Base-by-base conservation (phyloP, 2,113 vertebrate genomes). In the Vulpes lagopus region DNA sequence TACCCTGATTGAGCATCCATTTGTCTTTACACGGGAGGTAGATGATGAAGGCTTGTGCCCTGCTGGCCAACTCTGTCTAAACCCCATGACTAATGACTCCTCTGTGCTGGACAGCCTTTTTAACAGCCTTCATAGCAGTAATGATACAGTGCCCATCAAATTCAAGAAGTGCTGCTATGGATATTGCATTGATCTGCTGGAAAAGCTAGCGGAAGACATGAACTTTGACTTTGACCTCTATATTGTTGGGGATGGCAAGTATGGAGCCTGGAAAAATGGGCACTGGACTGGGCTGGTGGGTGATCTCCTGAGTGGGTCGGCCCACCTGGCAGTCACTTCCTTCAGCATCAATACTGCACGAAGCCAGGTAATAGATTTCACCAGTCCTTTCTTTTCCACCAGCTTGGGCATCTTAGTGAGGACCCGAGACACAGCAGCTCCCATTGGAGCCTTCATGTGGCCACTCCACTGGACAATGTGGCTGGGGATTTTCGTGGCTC, bases 1-100 rank as follows among this genome's bases (percentile, higher is more conserved):
- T 83, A 99, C 99, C 0, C 98, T 99, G 81, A 99, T 99, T 78
- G 99, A 99, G 74, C 99, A 99, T 86, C 99, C 99, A 0, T 99
- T 99, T 82, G 99, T 99, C 83, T 99, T 99, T 92, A 99, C 99
- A 0, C 99, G 99, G 53, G 99, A 99, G 84, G 99, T 99, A 51
- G 99, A 99, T 32, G 99, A 99, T 32, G 99, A 99, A 94, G 99
- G 99, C 17, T 97, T 99, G 84, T 99, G 99, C 95, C 99, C 99
- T 27, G 99, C 99, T 17, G 99, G 99, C 32, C 99, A 99, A 93
- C 98, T 99, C 91, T 99, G 99, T 98, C 98, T 99, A 92, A 99
- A 99, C 97, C 99, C 99, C 0, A 98, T 98, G 98, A 99, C 99
- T 96, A 99, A 99, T 97, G 98, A 99, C 85, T 99, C 99, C 19